These are phyloP conservation scores for Hermatobates lingyangjiaoensis DNA, from an alignment of 1,140 invertebrate species.

Conservation along the genomic window DNA sequence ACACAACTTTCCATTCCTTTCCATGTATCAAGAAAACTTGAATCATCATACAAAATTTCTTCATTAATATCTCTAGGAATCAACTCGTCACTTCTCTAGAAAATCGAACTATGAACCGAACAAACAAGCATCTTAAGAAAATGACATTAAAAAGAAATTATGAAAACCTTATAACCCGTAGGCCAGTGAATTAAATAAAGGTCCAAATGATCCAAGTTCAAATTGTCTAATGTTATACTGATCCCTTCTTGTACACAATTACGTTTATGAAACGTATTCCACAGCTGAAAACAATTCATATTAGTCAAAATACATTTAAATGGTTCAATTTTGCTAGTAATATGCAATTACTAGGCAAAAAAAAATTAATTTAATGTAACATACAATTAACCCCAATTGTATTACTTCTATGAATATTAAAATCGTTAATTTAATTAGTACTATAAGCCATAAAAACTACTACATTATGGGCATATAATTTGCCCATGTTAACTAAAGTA, in stretches of 20 bases:
- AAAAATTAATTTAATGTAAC: too few species aligned
- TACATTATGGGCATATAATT: too few species aligned
- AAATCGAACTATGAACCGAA: not conserved
- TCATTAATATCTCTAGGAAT: constrained; percentile 41
- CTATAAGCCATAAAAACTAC: too few species aligned
- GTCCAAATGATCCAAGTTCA: not conserved
- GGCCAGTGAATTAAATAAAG: not conserved
- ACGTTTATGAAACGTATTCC: not conserved
- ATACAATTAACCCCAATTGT: too few species aligned
- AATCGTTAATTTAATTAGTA: too few species aligned
- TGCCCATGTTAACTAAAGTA: too few species aligned
- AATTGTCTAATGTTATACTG: not conserved
- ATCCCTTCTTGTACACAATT: not conserved
- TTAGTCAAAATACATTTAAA: too few species aligned
- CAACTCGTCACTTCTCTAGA: constrained; percentile 31
- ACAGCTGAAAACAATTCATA: too few species aligned
- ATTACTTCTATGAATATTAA: too few species aligned
- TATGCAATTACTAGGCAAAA: too few species aligned
- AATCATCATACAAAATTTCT: constrained; percentile 34
- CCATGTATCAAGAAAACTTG: constrained; percentile 84
- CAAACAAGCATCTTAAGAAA: not conserved
- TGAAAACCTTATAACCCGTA: not conserved
- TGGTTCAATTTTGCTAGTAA: too few species aligned
- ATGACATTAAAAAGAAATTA: not conserved
- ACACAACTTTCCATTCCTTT: constrained; percentile 64